These are phyloP conservation scores for Philypnodon macrostomus DNA, from an alignment of 2,797 vertebrate species.

Conservation along the genomic window DNA sequence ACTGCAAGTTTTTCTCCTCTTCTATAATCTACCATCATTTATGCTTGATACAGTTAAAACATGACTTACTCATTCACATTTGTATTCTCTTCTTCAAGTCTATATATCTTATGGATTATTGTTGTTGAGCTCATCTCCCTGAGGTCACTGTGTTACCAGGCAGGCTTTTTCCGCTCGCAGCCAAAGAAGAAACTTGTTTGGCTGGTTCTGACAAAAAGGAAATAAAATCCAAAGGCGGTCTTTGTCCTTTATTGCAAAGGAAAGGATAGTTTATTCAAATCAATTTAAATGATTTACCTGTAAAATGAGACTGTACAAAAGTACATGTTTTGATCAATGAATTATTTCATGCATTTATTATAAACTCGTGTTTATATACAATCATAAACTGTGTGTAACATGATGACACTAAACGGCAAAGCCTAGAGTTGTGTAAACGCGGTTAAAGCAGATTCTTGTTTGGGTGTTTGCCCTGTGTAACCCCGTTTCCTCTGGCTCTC, in stretches of 20 bases:
- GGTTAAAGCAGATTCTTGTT: not conserved
- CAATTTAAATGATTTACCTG: not conserved
- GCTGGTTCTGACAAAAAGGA: conserved; percentile 77
- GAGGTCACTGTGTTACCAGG: conserved; percentile 58
- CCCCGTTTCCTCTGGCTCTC: conserved; percentile 56
- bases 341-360: not conserved
- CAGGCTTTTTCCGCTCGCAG: conserved; percentile 59
- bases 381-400: not conserved
- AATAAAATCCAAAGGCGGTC: conserved; percentile 74
- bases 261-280: conserved; percentile 26
- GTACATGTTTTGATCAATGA: too few relatives aligned
- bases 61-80: conserved; percentile 8
- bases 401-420: not conserved
- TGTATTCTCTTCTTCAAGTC: conserved; percentile 29
- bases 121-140: conserved; percentile 52
- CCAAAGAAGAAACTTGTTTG: conserved; percentile 72
- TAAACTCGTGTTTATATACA: not conserved
- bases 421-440: not conserved
- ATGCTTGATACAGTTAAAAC: not conserved
- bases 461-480: conserved; percentile 37
- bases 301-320: not conserved
- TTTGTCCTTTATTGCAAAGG: conserved; percentile 50
- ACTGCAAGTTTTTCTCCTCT: not conserved
- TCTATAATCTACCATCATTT: too few relatives aligned
- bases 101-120: conserved; percentile 28